Conservation (phyloP, 2,888 invertebrate genomes). For the Neoascia interrupta region DNA sequence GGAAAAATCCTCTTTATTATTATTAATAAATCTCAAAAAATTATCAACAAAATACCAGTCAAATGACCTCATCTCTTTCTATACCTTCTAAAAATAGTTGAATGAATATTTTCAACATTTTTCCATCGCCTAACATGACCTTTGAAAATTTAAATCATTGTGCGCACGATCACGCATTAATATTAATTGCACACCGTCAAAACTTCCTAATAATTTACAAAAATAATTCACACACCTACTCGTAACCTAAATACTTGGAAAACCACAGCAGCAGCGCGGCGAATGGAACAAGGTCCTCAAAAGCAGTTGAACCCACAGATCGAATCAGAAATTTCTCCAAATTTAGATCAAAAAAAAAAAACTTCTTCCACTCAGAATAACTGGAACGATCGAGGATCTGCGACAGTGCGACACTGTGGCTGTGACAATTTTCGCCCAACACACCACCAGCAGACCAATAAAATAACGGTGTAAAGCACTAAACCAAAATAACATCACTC, state of each 20-base stretch:
- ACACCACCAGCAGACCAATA: conserved; percentile 3
- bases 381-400: conserved; percentile 47
- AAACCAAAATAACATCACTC: conserved; percentile 45
- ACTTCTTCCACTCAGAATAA: conserved; percentile 44
- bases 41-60: too few species aligned
- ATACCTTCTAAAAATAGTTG: conserved; percentile 35
- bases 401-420: conserved; percentile 43
- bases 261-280: not conserved
- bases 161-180: conserved; percentile 50
- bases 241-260: conserved; percentile 26
- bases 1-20: too few species aligned
- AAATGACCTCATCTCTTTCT: conserved; percentile 12
- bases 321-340: conserved; percentile 17
- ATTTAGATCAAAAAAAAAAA: conserved; percentile 35
- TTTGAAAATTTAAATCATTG: conserved; percentile 48
- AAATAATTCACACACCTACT: conserved; percentile 49
- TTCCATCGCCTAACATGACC: conserved; percentile 49
- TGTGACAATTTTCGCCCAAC: conserved; percentile 14
- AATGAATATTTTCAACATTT: conserved; percentile 34
- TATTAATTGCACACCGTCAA: conserved; percentile 45
- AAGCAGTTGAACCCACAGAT: not conserved
- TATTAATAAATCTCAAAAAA: too few species aligned
- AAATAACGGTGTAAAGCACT: conserved; percentile 16
- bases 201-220: conserved; percentile 32
- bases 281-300: conserved; percentile 1